Conservation (phyloP, 37 sponge, comb jelly and placozoan genomes). For the Beroe ovata region DNA sequence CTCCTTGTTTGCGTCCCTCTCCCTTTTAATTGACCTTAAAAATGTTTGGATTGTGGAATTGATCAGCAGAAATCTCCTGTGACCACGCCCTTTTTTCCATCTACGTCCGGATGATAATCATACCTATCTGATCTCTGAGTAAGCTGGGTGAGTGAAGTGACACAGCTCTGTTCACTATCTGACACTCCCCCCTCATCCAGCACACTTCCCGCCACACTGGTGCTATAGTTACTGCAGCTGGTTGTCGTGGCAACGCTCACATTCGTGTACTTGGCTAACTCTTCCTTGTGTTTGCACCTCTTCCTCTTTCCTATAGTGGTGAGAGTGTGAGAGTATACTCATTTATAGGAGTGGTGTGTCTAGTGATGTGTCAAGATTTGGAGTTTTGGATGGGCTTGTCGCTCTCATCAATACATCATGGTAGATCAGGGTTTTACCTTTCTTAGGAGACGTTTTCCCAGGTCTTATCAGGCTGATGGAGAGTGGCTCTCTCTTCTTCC, state of each 20-base stretch:
- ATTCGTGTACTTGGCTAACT: slow-evolving; percentile 50
- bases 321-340: no score
- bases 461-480: neutral
- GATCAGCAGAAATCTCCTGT: no score
- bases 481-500: neutral
- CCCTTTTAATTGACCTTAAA: slow-evolving; percentile 32
- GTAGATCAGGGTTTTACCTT: no score
- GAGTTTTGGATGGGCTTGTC: no score
- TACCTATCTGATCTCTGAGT: slow-evolving; percentile 37
- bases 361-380: no score
- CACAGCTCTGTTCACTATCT: neutral
- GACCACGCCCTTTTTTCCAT: no score
- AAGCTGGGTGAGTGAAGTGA: slow-evolving; percentile 19
- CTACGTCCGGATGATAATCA: no score
- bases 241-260: slow-evolving; percentile 29
- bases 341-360: no score
- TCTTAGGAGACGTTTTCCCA: neutral
- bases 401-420: no score
- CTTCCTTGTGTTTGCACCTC: slow-evolving; percentile 57
- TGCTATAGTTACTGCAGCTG: slow-evolving; percentile 1
- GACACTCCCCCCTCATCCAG: slow-evolving; percentile 3
- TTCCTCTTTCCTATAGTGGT: slow-evolving; percentile 29
- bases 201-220: neutral
- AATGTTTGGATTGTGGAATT: no score
- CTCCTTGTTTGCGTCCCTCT: slow-evolving; percentile 37